Conservation (phyloP, 2,797 vertebrate species). For the Parambassis ranga region DNA sequence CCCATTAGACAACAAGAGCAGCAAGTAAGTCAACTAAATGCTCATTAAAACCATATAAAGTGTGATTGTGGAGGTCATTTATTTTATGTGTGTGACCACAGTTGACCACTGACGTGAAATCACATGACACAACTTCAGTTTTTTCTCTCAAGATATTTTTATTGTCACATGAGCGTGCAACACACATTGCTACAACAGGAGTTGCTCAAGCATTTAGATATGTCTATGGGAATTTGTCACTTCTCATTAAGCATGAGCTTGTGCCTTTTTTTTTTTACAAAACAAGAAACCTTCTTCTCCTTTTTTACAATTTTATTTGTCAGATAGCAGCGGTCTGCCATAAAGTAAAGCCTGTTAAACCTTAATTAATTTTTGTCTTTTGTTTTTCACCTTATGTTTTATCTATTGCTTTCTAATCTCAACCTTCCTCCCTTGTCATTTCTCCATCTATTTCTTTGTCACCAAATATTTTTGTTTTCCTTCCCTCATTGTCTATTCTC, state of each 20-base stretch:
- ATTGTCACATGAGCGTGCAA: conserved; percentile 2
- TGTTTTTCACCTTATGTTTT: neutral
- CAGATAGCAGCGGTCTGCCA: neutral
- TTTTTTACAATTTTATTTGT: neutral
- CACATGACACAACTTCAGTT: neutral
- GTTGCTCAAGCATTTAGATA: conserved; percentile 4
- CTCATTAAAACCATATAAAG: neutral
- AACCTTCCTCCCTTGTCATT: neutral
- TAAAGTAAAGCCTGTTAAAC: neutral
- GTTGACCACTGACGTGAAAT: neutral
- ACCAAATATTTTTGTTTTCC: neutral
- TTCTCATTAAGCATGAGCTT: neutral
- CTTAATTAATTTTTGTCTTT: neutral
- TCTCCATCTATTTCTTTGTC: neutral
- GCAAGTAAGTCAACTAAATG: conserved; percentile 87
- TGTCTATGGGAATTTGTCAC: neutral
- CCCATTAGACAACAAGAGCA: conserved; percentile 99
- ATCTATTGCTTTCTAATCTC: neutral
- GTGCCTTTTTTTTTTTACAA: neutral
- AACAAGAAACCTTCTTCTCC: neutral
- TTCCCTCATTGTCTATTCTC: neutral
- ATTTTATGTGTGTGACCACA: neutral
- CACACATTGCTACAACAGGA: neutral
- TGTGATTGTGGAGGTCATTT: neutral
- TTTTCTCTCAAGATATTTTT: neutral